Percentiles rank a stretch among this genome's conserved stretches.
phyloP scores from a whole-genome alignment of 2,113 vertebrate species.

The Rostratula benghalensis region DNA sequence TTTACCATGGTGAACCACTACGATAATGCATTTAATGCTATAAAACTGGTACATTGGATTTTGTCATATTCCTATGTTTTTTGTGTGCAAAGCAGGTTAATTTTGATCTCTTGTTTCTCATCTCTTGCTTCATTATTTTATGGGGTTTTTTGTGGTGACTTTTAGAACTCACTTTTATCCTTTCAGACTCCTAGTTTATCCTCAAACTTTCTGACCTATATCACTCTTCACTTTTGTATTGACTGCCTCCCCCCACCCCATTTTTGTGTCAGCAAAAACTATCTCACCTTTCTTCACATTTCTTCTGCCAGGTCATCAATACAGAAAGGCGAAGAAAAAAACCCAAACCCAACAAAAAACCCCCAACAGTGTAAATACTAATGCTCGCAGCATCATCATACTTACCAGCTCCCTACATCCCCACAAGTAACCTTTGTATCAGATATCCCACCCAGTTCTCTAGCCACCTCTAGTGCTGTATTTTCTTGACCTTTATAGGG shows the following conservation, averaged over 20 bases:
- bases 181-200: conserved; percentile 44
- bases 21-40: not conserved
- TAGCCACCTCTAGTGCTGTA: conserved; percentile 46
- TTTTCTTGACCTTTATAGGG: conserved; percentile 61
- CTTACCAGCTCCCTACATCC: conserved; percentile 49
- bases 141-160: not conserved
- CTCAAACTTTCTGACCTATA: conserved; percentile 31
- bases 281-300: conserved; percentile 64
- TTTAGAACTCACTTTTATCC: conserved; percentile 49
- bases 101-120: not conserved
- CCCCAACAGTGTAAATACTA: conserved; percentile 30
- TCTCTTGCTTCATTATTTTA: conserved; percentile 8
- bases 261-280: conserved; percentile 70
- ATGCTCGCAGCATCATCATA: conserved; percentile 48
- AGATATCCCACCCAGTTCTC: conserved; percentile 58
- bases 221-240: conserved; percentile 63
- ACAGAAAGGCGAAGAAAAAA: conserved; percentile 28
- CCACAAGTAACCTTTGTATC: conserved; percentile 55
- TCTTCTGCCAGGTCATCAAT: conserved; percentile 67
- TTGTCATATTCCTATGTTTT: not conserved
- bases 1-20: not conserved
- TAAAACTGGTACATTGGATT: not conserved
- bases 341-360: not conserved
- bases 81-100: not conserved
- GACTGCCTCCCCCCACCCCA: conserved; percentile 23